Percentiles rank a stretch among this genome's conserved stretches.
phyloP scores from a whole-genome alignment of 2,888 invertebrate genomes.

The Polydesmus complanatus region DNA sequence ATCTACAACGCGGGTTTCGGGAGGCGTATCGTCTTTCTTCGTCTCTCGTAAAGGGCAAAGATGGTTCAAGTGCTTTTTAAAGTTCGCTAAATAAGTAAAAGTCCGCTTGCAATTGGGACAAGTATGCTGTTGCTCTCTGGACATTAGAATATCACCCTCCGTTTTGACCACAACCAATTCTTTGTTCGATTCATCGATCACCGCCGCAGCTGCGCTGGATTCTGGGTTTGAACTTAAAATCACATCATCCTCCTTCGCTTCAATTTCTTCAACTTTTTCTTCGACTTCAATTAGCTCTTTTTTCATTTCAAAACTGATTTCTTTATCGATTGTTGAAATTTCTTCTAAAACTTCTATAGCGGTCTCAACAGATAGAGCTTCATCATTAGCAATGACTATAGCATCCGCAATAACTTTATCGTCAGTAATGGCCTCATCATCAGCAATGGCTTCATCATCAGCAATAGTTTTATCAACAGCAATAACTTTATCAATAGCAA shows the following conservation, averaged over 20 bases:
- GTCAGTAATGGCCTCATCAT: not conserved
- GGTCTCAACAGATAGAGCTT: too few species aligned
- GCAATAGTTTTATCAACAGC: not conserved
- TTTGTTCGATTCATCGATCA: too few species aligned
- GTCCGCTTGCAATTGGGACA: slow-evolving; percentile 18
- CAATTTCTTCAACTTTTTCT: not conserved
- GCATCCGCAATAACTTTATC: not conserved
- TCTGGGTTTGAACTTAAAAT: not conserved
- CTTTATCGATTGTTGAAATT: too few species aligned
- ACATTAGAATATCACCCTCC: not conserved
- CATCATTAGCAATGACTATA: not conserved
- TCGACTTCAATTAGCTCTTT: too few species aligned
- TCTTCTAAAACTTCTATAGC: too few species aligned
- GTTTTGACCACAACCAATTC: not conserved
- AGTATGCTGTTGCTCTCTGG: slow-evolving; percentile 2
- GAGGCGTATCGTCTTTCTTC: not conserved
- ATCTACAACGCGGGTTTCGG: not conserved
- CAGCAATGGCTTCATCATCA: not conserved
- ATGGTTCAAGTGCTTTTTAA: slow-evolving; percentile 20
- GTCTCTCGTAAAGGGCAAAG: slow-evolving; percentile 17
- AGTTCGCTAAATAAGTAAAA: slow-evolving; percentile 21
- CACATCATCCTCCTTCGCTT: not conserved
- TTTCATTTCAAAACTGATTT: too few species aligned
- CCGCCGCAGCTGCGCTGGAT: not conserved
- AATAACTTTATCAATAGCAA: not conserved